These are phyloP conservation scores for Peribatodes rhomboidaria DNA, from an alignment of 2,888 invertebrate genomes.

Conservation along the genomic window DNA sequence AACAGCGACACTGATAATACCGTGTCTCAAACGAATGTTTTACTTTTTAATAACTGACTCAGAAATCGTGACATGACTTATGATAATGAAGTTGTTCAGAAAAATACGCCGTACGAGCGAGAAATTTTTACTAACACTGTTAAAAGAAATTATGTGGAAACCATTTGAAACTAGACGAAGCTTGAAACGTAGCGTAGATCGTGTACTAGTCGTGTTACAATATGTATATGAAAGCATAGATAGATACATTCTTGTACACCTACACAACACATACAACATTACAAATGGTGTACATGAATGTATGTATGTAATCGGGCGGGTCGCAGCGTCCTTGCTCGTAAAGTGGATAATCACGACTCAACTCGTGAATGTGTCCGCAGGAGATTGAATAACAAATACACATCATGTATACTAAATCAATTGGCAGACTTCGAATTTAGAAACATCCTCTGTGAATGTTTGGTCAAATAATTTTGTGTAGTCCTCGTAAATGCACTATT, in stretches of 20 bases:
- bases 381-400: constrained; percentile 77
- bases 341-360: constrained; percentile 83
- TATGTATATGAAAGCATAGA: constrained; percentile 16
- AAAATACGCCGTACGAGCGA: constrained; percentile 16
- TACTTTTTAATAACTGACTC: constrained; percentile 51
- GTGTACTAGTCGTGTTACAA: constrained; percentile 11
- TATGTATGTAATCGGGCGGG: constrained; percentile 56
- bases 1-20: constrained; percentile 50
- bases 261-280: constrained; percentile 33
- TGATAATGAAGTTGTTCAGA: constrained; percentile 39
- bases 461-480: constrained; percentile 20
- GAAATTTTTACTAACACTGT: constrained; percentile 10
- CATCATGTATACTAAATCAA: constrained; percentile 69
- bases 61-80: constrained; percentile 43
- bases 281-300: constrained; percentile 27
- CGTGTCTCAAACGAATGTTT: constrained; percentile 45
- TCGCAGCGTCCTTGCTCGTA: constrained; percentile 71
- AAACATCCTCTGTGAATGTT: constrained; percentile 51
- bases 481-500: constrained; percentile 12
- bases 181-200: constrained; percentile 9
- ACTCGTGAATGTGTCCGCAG: constrained; percentile 64
- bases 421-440: constrained; percentile 55
- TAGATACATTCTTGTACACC: constrained; percentile 24
- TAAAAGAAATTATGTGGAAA: constrained; percentile 6
- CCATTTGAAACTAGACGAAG: neutral